Base-by-base conservation (phyloP, 1,140 invertebrate species). In the Acromyrmex heyeri region DNA sequence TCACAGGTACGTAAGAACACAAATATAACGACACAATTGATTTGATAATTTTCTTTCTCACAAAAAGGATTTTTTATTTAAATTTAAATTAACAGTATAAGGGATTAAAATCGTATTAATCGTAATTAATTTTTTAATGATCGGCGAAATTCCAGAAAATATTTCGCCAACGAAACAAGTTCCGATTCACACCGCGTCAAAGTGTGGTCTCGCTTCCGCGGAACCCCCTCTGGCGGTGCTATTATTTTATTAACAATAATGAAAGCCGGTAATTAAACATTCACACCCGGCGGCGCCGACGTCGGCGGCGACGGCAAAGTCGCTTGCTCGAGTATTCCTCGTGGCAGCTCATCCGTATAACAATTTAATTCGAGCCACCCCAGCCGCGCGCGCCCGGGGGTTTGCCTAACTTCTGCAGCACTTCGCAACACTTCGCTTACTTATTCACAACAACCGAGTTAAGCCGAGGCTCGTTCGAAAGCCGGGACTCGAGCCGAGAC, bases 1-100 rank as follows among this genome's bases (percentile, higher is more conserved):
- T 96, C 98, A 99, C 96, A 98, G 98, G 98, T 99, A 95, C 96
- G 89, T 72, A 6, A 53, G 12, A 16, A 12, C 10, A 59, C 27
- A 10, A 69, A 8, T 55, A 44, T 55, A 44, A 30, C 24, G 10
- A n/a, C 4, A 16, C 18, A 18, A 34, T 30, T 2, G 38, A 44
- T 44, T 10, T 10, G 10, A 44, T 44, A 30, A 70, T 38, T 70
- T 24, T 64, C n/a, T 57, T 67, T 7, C 48, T 53, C 61, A 27
- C 18, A 12, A n/a, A 12, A 24, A 8, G 44, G 7, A 50, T 44
- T 2, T 21, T n/a, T 38, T 7, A 12, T 34, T 64, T n/a, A 44
- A 44, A 44, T 14, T 67, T 44, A 14, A 1, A 24, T 57, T 44
- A 24, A n/a, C n/a, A 2, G 1, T 34, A 57, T 16, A 7, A 27